phyloP scores from a whole-genome alignment of 2,113 vertebrate species.

The Pungitius pungitius region DNA sequence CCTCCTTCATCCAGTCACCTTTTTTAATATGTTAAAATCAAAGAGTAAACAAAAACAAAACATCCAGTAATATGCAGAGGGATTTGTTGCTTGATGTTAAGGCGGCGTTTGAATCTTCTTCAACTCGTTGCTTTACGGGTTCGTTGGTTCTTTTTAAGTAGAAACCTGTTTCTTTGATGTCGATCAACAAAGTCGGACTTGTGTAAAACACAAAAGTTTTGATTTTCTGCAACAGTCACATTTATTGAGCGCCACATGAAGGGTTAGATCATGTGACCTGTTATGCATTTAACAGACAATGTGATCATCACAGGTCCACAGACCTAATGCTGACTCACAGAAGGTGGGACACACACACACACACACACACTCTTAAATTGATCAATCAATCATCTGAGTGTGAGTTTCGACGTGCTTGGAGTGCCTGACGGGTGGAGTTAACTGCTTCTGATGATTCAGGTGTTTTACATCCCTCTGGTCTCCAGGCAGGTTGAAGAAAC shows the following conservation, averaged over 20 bases:
- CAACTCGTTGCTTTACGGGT: no score
- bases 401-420: conserved; percentile 22
- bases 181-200: no score
- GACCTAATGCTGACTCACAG: conserved; percentile 30
- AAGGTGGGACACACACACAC: conserved; percentile 48
- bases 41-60: no score
- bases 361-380: conserved; percentile 20
- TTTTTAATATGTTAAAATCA: neutral
- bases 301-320: conserved; percentile 47
- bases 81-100: neutral
- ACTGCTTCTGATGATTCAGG: neutral
- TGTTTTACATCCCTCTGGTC: neutral
- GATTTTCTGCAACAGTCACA: no score
- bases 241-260: no score
- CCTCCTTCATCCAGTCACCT: neutral
- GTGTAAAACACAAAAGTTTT: no score
- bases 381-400: neutral
- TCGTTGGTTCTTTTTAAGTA: no score
- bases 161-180: no score
- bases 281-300: conserved; percentile 10
- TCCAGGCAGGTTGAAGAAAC: neutral
- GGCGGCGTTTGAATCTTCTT: no score
- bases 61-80: neutral
- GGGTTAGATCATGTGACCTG: no score
- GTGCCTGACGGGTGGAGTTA: conserved; percentile 2